Conservation (phyloP, 2,888 invertebrate species). For the Itoplectis maculator region DNA sequence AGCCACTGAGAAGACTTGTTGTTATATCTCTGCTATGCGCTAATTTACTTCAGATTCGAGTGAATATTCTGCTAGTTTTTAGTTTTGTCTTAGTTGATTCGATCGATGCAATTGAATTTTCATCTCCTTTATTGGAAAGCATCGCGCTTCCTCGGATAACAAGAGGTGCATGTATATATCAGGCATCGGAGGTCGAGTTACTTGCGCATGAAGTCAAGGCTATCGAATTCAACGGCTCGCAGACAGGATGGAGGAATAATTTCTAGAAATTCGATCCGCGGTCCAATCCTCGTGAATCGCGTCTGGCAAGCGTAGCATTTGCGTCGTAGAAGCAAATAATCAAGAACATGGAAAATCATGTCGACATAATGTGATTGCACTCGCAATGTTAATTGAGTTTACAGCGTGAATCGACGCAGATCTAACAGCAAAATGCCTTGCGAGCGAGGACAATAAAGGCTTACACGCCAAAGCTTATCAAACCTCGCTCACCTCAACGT, state of each 20-base stretch:
- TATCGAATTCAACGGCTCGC: conserved; percentile 17
- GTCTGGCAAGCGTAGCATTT: not conserved
- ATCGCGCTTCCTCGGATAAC: conserved; percentile 1
- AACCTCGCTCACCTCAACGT: not conserved
- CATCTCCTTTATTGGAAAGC: not conserved
- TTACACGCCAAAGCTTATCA: conserved; percentile 21
- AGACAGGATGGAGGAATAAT: not conserved
- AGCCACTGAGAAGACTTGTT: not conserved
- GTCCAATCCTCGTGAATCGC: conserved; percentile 5
- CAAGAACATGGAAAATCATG: not conserved
- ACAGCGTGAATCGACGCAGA: not conserved
- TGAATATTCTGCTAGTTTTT: not conserved
- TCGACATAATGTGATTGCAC: too few relatives aligned
- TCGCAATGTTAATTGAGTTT: not conserved
- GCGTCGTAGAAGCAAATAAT: not conserved
- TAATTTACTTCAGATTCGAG: not conserved
- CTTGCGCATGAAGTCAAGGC: conserved; percentile 8
- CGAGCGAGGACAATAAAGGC: conserved; percentile 23
- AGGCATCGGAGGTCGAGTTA: not conserved
- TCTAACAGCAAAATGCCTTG: not conserved
- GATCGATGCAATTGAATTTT: conserved; percentile 7
- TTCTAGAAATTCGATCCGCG: conserved; percentile 15
- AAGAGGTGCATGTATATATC: not conserved
- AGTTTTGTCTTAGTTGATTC: not conserved
- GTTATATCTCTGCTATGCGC: not conserved